Percentiles rank a stretch among this genome's conserved stretches.
phyloP scores from a whole-genome alignment of 1,140 invertebrate species.

The Lasaia peninsularis region DNA sequence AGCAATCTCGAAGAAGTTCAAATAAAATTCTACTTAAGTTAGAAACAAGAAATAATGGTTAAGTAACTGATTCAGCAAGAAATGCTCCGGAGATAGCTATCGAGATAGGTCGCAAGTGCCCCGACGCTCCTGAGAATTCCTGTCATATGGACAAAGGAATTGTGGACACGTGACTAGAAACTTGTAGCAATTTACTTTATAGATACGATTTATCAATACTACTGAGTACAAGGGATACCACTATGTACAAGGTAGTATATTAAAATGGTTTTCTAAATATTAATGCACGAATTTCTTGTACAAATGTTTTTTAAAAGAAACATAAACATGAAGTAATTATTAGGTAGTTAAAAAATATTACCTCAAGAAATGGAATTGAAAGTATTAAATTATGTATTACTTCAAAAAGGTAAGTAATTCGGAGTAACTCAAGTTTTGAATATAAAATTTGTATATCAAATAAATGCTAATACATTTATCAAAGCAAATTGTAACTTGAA shows the following conservation, averaged over 20 bases:
- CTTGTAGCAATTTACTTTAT: conserved; percentile 22
- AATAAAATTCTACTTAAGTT: conserved; percentile 12
- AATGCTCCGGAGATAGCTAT: conserved; percentile 44
- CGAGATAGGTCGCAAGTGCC: conserved; percentile 35
- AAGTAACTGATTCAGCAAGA: conserved; percentile 37
- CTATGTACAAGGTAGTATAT: too few species aligned
- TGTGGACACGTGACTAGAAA: conserved; percentile 39
- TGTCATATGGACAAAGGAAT: conserved; percentile 47
- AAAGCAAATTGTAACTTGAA: too few species aligned
- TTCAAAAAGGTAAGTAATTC: too few species aligned
- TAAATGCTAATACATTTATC: too few species aligned
- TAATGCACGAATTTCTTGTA: neutral
- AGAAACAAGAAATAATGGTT: conserved; percentile 24
- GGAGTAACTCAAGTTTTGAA: too few species aligned
- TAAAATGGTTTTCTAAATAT: neutral
- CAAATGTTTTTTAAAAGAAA: too few species aligned
- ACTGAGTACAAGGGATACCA: neutral
- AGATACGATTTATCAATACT: conserved; percentile 29
- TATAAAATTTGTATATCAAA: too few species aligned
- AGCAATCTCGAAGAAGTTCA: conserved; percentile 6
- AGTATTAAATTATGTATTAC: too few species aligned
- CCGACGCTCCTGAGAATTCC: conserved; percentile 27
- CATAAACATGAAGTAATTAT: too few species aligned
- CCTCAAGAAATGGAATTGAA: too few species aligned
- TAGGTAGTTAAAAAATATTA: too few species aligned